Evolutionary conservation across 2,113 vertebrate species (phyloP).

Genomic region (Muntiacus muntjak): DNA sequence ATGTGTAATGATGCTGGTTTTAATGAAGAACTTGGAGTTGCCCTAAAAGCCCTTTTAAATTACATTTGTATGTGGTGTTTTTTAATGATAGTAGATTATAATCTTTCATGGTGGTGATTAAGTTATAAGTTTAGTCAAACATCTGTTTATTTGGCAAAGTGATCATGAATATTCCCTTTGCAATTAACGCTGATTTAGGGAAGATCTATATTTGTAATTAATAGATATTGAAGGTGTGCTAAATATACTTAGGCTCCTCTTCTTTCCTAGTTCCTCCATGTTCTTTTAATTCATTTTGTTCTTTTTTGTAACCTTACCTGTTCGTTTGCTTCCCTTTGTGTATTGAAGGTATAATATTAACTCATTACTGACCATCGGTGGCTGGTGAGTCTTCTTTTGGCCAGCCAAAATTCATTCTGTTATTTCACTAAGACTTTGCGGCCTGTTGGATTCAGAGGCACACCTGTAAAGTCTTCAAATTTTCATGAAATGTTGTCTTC

Average conservation of each 20-base stretch:
- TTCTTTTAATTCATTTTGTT: conserved; percentile 3
- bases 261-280: neutral
- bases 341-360: neutral
- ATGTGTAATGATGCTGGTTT: conserved; percentile 55
- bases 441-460: neutral
- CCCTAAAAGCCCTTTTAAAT: conserved; percentile 62
- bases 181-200: conserved; percentile 61
- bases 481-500: neutral
- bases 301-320: neutral
- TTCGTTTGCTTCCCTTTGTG: neutral
- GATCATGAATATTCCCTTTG: conserved; percentile 77
- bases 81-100: conserved; percentile 71
- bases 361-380: neutral
- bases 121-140: conserved; percentile 70
- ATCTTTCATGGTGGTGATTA: conserved; percentile 68
- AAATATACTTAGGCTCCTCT: conserved; percentile 50
- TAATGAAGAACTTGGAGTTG: conserved; percentile 62
- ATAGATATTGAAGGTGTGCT: conserved; percentile 65
- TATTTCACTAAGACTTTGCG: neutral
- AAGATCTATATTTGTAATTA: conserved; percentile 67
- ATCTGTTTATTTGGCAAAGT: conserved; percentile 71
- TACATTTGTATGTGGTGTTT: conserved; percentile 66
- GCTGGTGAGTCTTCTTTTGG: neutral
- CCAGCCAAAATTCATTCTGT: neutral
- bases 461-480: neutral